Evolutionary conservation across 2,113 vertebrate species (phyloP), one percentile per base, ranked within the genome.

Genomic region (Taxidea taxus): DNA sequence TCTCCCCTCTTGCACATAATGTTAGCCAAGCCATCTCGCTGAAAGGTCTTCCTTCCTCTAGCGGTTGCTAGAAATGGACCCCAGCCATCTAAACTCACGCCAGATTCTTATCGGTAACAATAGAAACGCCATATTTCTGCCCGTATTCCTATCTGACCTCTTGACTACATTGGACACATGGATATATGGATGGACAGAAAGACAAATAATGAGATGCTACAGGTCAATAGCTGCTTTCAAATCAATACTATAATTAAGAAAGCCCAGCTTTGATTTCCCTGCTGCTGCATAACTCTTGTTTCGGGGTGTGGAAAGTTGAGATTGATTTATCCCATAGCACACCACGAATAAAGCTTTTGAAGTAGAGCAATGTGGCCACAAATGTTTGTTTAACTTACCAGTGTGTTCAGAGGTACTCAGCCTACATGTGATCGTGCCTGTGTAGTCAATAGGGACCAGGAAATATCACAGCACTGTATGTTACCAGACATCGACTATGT

Each of bases 161-260:
- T 64, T 88, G 90, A 92, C 80, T 82, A 13, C 51, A 31, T 54
- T 23, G 95, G 90, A 96, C 87, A 87, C 11, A 0, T 87, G 72
- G 84, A 96, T 96, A 93, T 84, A 92, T 56, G 87, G 93, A 95
- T 37, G 82, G 97, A 95, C 94, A 97, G 96, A 95, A 96, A 97
- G 95, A 96, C 96, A 91, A 96, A 97, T 92, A 96, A 97, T 91
- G 90, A 97, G 95, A 92, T 74, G 81, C 70, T 68, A 7, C 51
- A 64, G 64, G 80, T 98, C 97, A 97, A 96, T 98, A 97, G 78
- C 85, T 70, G 58, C 95, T 92, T 95, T 92, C 92, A 77, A 83
- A 42, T 81, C 54, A 51, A 3, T 15, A 68, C 81, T 92, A 84
- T 93, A 95, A 94, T 95, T 97, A 97, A 96, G 96, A 89, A 94